These are phyloP conservation scores for Sogatella furcifera DNA, from an alignment of 1,140 invertebrate species.

Conservation along the genomic window DNA sequence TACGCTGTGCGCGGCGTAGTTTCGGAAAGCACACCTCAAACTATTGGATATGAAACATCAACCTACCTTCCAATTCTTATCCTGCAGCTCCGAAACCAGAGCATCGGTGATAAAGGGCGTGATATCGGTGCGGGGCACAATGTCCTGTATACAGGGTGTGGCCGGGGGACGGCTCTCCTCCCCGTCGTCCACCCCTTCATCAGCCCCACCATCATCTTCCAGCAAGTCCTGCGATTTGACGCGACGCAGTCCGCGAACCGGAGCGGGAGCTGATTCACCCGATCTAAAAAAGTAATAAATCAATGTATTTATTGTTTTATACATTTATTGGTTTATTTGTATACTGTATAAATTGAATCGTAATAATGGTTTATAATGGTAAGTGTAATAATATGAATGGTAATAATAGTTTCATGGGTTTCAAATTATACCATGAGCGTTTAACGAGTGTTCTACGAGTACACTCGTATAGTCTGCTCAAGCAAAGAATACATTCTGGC, in stretches of 20 bases:
- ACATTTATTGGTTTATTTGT: too few relatives aligned
- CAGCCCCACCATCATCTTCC: slow-evolving; percentile 40
- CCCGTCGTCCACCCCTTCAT: slow-evolving; percentile 37
- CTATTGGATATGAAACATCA: too few relatives aligned
- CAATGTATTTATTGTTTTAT: not conserved
- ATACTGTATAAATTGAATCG: too few relatives aligned
- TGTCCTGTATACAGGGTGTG: slow-evolving; percentile 43
- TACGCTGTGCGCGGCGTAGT: too few relatives aligned
- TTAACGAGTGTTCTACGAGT: too few relatives aligned
- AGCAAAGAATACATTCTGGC: too few relatives aligned
- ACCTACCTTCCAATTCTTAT: slow-evolving; percentile 88
- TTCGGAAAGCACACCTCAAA: too few relatives aligned
- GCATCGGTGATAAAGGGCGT: slow-evolving; percentile 72
- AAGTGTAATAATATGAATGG: too few relatives aligned
- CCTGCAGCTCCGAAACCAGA: slow-evolving; percentile 68
- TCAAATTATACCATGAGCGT: too few relatives aligned
- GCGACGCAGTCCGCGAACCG: slow-evolving; percentile 46
- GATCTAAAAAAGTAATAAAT: not conserved
- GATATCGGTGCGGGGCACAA: slow-evolving; percentile 69
- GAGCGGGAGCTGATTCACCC: slow-evolving; percentile 56
- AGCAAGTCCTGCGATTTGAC: slow-evolving; percentile 30
- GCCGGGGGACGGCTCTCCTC: slow-evolving; percentile 24
- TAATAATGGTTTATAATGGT: too few relatives aligned
- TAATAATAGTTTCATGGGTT: too few relatives aligned
- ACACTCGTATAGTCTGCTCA: too few relatives aligned